Conservation (phyloP, 2,113 vertebrate species). For the Oenanthe oenanthe region DNA sequence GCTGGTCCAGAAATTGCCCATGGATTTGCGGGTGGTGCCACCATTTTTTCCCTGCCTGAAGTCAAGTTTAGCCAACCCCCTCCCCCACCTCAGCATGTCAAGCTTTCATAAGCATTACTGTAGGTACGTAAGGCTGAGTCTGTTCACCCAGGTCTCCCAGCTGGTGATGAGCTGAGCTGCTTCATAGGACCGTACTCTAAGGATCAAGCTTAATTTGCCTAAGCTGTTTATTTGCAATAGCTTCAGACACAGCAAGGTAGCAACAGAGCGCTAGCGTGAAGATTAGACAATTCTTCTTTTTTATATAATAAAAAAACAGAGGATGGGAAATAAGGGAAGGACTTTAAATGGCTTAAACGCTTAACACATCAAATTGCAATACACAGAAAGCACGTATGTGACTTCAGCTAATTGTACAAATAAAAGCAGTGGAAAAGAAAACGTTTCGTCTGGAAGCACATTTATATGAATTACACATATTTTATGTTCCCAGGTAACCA, state of each 20-base stretch:
- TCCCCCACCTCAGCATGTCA: neutral
- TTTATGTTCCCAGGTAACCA: constrained; percentile 24
- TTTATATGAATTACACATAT: neutral
- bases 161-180: constrained; percentile 47
- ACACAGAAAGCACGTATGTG: constrained; percentile 15
- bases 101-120: constrained; percentile 41
- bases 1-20: constrained; percentile 33
- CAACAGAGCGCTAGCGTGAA: neutral
- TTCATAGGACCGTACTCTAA: constrained; percentile 15
- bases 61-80: neutral
- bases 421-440: constrained; percentile 41
- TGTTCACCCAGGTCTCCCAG: constrained; percentile 10
- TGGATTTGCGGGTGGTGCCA: neutral
- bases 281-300: neutral
- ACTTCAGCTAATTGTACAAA: constrained; percentile 22
- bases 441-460: neutral
- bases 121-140: neutral
- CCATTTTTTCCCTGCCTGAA: neutral
- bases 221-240: constrained; percentile 21
- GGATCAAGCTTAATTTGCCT: constrained; percentile 49
- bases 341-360: neutral
- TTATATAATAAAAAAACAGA: neutral
- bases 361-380: constrained; percentile 19
- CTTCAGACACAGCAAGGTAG: constrained; percentile 27
- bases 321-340: neutral